Evolutionary conservation across 2,113 vertebrate genomes (phyloP).

Genomic region (Hippopotamus amphibius): DNA sequence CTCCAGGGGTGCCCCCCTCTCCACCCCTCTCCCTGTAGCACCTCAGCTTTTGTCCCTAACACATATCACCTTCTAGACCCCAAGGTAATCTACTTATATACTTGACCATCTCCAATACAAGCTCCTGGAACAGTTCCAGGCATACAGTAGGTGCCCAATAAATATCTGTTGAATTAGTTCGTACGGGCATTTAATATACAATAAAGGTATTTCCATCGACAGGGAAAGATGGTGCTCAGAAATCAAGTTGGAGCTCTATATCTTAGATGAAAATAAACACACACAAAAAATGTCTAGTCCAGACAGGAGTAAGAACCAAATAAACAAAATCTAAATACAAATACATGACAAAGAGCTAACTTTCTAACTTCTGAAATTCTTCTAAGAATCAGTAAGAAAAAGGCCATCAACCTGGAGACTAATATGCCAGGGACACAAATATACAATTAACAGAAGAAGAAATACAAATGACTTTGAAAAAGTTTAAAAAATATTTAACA

Average conservation of each 20-base stretch:
- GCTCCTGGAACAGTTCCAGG: background rate
- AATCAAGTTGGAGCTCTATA: background rate
- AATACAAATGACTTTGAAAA: too few species aligned
- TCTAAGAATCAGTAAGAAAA: too few species aligned
- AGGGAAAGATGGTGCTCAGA: background rate
- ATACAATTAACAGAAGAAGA: too few species aligned
- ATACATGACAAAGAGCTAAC: too few species aligned
- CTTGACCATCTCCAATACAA: too few species aligned
- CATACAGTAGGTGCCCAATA: background rate
- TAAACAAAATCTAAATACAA: too few species aligned
- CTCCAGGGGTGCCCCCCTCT: background rate
- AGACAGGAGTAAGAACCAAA: too few species aligned
- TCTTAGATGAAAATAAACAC: background rate
- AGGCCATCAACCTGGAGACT: too few species aligned
- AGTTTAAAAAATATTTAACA: too few species aligned
- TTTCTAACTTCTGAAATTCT: too few species aligned
- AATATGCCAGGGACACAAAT: too few species aligned
- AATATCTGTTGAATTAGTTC: too few species aligned
- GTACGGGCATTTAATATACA: accelerated
- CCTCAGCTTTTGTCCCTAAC: background rate
- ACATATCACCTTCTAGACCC: background rate
- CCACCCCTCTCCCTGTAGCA: background rate
- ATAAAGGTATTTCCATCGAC: background rate
- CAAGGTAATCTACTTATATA: background rate
- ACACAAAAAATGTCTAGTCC: background rate